phyloP scores from a whole-genome alignment of 1,140 invertebrate genomes.

The Nixonia krombeini region DNA sequence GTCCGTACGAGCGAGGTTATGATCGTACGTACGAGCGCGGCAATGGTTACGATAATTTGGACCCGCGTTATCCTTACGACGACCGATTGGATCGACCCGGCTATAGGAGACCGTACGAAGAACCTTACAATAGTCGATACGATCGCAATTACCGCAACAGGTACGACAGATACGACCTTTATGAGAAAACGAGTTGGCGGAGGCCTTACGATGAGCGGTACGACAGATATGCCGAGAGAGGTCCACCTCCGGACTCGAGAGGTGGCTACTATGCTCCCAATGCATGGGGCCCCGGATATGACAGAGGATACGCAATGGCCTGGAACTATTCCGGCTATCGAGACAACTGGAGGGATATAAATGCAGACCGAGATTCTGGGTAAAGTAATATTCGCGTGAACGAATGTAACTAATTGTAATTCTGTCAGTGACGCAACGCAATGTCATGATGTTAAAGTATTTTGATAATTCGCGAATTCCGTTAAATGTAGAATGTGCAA shows the following conservation, averaged over 20 bases:
- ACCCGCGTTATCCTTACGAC: conserved; percentile 52
- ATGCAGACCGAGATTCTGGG: conserved; percentile 54
- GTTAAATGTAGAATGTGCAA: too few species aligned
- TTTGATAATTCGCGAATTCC: too few species aligned
- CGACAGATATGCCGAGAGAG: conserved; percentile 33
- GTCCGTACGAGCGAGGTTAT: conserved; percentile 51
- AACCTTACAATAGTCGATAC: conserved; percentile 49
- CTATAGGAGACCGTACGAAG: conserved; percentile 38
- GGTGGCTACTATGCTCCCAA: conserved; percentile 72
- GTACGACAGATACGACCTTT: conserved; percentile 56
- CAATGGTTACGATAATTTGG: conserved; percentile 65
- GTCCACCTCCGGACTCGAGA: conserved; percentile 58
- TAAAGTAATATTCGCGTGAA: conserved; percentile 6
- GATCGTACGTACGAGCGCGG: conserved; percentile 60
- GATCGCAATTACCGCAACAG: conserved; percentile 54
- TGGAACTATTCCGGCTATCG: conserved; percentile 60
- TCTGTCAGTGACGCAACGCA: too few species aligned
- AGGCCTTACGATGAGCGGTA: conserved; percentile 53
- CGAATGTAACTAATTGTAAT: too few species aligned
- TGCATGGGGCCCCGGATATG: conserved; percentile 53
- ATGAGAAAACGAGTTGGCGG: conserved; percentile 48
- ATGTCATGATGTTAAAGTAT: too few species aligned
- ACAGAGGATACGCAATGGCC: conserved; percentile 62
- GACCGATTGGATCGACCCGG: conserved; percentile 55
- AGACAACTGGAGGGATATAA: conserved; percentile 57